Conservation (phyloP, 2,113 vertebrate genomes). For the Sinocyclocheilus anophthalmus region DNA sequence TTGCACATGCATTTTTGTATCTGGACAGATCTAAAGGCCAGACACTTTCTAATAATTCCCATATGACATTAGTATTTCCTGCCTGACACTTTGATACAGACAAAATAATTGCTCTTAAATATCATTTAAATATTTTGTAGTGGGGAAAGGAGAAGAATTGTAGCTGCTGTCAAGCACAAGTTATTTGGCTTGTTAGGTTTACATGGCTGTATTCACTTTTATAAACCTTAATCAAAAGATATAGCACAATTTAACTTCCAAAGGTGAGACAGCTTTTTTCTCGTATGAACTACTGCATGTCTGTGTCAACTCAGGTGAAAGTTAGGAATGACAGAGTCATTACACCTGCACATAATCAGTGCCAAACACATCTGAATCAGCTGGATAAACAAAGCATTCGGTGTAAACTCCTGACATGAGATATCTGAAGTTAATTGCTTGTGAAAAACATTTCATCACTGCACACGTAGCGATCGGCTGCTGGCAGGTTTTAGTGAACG, state of each 20-base stretch:
- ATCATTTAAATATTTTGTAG: not conserved
- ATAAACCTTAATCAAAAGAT: not conserved
- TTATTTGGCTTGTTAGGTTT: not conserved
- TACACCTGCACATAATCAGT: not conserved
- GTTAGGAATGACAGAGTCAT: not conserved
- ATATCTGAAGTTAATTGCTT: constrained; percentile 10
- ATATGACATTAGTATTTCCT: not conserved
- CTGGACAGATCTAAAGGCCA: no score
- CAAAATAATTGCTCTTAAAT: not conserved
- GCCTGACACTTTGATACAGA: no score
- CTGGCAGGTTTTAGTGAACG: not conserved
- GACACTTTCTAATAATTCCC: no score
- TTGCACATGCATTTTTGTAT: not conserved
- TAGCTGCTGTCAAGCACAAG: not conserved
- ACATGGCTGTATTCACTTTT: not conserved
- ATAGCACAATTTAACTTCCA: not conserved
- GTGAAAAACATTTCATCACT: constrained; percentile 19
- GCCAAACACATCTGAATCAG: not conserved
- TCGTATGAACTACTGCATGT: not conserved
- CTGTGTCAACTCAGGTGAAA: not conserved
- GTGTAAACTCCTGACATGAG: constrained; percentile 4
- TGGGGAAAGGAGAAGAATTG: not conserved
- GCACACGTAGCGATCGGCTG: not conserved
- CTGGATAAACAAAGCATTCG: not conserved
- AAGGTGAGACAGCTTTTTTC: not conserved